Evolutionary conservation across 2,888 invertebrate species (phyloP).

Genomic region (Argyra leucocephala): DNA sequence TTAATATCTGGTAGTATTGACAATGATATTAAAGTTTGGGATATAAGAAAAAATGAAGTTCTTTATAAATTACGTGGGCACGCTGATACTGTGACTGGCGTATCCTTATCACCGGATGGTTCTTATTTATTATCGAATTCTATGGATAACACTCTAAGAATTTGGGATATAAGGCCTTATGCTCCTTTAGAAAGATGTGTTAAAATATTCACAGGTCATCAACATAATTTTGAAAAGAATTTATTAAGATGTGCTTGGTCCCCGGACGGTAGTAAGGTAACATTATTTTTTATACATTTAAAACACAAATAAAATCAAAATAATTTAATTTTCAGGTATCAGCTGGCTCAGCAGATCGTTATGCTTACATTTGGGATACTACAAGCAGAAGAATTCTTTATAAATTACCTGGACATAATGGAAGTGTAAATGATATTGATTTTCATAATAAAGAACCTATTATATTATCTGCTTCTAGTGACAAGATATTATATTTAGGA

Average conservation of each 20-base stretch:
- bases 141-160: constrained; percentile 91
- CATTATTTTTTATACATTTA: background rate
- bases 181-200: constrained; percentile 88
- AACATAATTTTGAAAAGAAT: constrained; percentile 97
- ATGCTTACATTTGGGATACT: constrained; percentile 96
- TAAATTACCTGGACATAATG: constrained; percentile 95
- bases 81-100: constrained; percentile 86
- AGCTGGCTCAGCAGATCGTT: constrained; percentile 90
- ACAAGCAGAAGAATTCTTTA: constrained; percentile 83
- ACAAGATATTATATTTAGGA: constrained; percentile 90
- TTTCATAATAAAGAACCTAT: constrained; percentile 93
- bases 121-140: constrained; percentile 88
- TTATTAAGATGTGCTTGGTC: constrained; percentile 89
- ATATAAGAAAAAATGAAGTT: constrained; percentile 78
- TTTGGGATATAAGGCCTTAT: constrained; percentile 96
- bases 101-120: constrained; percentile 54
- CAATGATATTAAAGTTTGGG: constrained; percentile 97
- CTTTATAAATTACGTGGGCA: constrained; percentile 84
- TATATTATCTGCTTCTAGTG: constrained; percentile 86
- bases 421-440: constrained; percentile 91
- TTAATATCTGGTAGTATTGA: constrained; percentile 92
- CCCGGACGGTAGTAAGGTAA: constrained; percentile 78
- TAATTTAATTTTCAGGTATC: constrained; percentile 42
- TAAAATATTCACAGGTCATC: constrained; percentile 84
- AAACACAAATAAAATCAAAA: background rate